phyloP scores from a whole-genome alignment of 2,888 invertebrate species.

The Scaptomyza reducta region DNA sequence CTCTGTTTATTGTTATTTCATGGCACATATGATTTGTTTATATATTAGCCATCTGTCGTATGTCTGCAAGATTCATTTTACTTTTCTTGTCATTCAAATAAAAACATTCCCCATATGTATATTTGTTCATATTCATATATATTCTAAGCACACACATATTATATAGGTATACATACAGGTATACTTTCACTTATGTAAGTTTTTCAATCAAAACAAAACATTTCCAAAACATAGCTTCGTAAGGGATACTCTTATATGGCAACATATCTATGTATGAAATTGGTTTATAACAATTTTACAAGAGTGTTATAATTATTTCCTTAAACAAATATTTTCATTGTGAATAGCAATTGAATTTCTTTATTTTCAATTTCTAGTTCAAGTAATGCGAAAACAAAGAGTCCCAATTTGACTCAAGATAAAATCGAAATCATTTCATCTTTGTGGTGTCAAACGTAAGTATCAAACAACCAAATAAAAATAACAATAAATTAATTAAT shows the following conservation, averaged over 20 bases:
- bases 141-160: not conserved
- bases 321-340: too few species aligned
- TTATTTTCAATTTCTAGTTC: too few species aligned
- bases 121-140: not conserved
- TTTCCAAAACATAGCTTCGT: not conserved
- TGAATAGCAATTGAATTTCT: too few species aligned
- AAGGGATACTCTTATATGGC: not conserved
- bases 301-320: not conserved
- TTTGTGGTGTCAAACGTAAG: too few species aligned
- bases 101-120: not conserved
- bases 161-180: not conserved
- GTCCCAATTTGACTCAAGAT: slow-evolving; percentile 2
- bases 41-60: not conserved
- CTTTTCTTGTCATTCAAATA: not conserved
- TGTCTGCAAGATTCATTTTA: not conserved
- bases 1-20: not conserved
- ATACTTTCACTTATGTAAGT: not conserved
- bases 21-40: not conserved
- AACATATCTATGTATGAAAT: not conserved
- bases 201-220: not conserved
- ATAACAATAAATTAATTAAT: not conserved
- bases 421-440: not conserved
- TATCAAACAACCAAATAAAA: too few species aligned
- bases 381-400: slow-evolving; percentile 10
- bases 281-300: not conserved